Evolutionary conservation across 2,797 vertebrate species (phyloP), one percentile per base, ranked within the genome.

Genomic region (Anabacerthia variegaticeps): DNA sequence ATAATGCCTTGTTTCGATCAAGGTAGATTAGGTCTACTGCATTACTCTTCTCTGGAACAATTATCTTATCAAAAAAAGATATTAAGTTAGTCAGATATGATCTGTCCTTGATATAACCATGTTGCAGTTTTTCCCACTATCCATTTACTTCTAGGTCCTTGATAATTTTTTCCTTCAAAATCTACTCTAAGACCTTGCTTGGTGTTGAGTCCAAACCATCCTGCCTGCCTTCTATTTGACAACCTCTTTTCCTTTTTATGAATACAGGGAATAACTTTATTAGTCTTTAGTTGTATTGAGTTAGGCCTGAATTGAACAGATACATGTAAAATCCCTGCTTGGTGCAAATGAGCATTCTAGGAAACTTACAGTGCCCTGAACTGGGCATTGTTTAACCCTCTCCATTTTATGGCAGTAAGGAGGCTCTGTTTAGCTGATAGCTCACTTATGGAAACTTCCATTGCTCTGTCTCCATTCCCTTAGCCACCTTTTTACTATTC

Each of bases 31-130:
- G 41, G 51, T 84, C 44, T 65, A 55, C 83, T 63, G 51, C 92
- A 93, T 88, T 93, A 90, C 80, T 92, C 88, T 81, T 94, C 80
- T 78, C 83, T 90, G 54, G 63, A 83, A 86, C 66, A 94, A 93
- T 95, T 95, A 82, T 43, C 94, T 97, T 95, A 95, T 94, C 95
- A 90, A 94, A 77, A 61, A 49, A 55, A 69, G 61, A 91, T 77
- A 96, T 79, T 94, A 93, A 94, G 77, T 96, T 94, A 93, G 71
- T 46, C 59, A 92, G 94, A 96, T 96, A 92, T 46, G 55, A 93
- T 95, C 94, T 86, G 44, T 73, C 78, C 77, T 91, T 93, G 93
- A 93, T 94, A 93, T 92, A 93, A 86, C 34, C 52, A 71, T 73
- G n/a, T 54, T 85, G 56, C 58, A 69, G n/a, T 78, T 95, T 90